Evolutionary conservation across 2,113 vertebrate species (phyloP), one percentile per base, ranked within the genome.

Genomic region (Pangasianodon gigas): DNA sequence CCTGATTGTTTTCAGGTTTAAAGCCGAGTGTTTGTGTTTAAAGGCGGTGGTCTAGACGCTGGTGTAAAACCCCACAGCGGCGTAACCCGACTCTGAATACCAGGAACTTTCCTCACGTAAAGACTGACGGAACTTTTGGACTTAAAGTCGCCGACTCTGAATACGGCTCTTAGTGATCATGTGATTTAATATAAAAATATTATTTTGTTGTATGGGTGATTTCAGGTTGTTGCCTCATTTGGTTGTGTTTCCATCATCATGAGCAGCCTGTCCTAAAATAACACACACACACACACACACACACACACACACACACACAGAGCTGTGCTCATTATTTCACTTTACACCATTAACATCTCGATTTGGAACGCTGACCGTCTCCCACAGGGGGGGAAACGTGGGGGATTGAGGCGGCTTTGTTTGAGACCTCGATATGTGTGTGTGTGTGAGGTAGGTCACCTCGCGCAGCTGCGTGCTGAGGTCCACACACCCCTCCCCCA

Each of bases 401-500:
- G 67, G 58, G 65, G 32, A 71, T 81, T 46, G 79, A 67, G 79
- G 75, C 52, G 29, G 41, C 74, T 90, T 80, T 87, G 89, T 90
- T 86, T 69, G 58, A 86, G 84, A 56, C 81, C 87, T 88, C 48
- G 1, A 54, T 29, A 46, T 86, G 84, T 67, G 74, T 81, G 79
- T 89, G 87, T 37, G 77, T 51, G 87, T 52, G 65, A 44, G 58
- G 82, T 58, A 79, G 87, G 87, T 82, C 87, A 37, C 87, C 87
- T 88, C 62, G 19, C 6, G 81, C 81, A 84, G 80, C 67, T 89
- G 82, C 51, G 54, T 85, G 54, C 88, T 52, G 62, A 83, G 87
- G 87, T 67, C 83, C 88, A 75, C 83, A 77, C 82, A 79, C 65
- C 89, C 86, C 90, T 93, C 90, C 91, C 92, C 87, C 69, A 51